A percentile compares a stretch with the other conserved stretches of the same genome.
Conservation (phyloP, 2,797 vertebrate genomes). For the Galaxias olidus region DNA sequence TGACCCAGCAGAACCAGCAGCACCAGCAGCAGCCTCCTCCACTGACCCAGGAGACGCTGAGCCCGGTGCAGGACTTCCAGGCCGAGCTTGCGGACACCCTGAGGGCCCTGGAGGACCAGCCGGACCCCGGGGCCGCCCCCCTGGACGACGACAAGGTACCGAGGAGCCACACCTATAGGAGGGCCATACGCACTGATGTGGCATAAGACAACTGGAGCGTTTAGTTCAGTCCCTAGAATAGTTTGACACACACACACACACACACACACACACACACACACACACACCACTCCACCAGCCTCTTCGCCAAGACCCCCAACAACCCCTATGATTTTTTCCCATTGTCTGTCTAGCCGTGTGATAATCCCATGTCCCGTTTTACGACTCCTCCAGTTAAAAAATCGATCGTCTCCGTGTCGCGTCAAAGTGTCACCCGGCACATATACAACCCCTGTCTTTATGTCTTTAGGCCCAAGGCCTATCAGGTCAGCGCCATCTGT, state of each 20-base stretch:
- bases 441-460: conserved; percentile 58
- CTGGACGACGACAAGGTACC: conserved; percentile 85
- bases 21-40: conserved; percentile 18
- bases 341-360: conserved; percentile 77
- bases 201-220: no score
- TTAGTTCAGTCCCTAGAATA: no score
- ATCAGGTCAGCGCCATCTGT: conserved; percentile 38
- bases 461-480: conserved; percentile 49
- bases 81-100: conserved; percentile 79
- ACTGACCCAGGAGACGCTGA: background rate
- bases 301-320: no score
- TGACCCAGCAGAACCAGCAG: conserved; percentile 55
- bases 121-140: conserved; percentile 61
- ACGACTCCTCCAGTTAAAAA: conserved; percentile 77
- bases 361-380: conserved; percentile 87
- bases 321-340: conserved; percentile 71
- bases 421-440: conserved; percentile 68
- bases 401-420: conserved; percentile 60
- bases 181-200: no score
- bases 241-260: no score
- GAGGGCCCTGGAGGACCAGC: conserved; percentile 77
- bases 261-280: no score
- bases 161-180: no score
- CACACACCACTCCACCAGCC: no score
- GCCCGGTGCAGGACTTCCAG: conserved; percentile 73